Conservation (phyloP, 2,113 vertebrate species). For the Apeltes quadracus region DNA sequence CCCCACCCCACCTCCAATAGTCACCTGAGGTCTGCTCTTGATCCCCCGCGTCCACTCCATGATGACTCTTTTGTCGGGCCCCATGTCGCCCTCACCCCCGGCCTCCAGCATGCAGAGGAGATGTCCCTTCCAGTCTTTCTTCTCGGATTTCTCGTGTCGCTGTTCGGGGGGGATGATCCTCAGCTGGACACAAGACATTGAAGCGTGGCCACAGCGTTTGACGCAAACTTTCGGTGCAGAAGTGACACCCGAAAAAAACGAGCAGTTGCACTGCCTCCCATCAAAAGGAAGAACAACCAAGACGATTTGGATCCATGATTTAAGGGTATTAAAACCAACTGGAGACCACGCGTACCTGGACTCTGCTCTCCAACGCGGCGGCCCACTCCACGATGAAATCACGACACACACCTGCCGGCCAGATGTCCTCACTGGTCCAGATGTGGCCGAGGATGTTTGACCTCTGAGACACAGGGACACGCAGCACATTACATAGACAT, state of each 20-base stretch:
- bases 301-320: not conserved
- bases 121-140: constrained; percentile 69
- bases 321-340: not conserved
- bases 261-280: not conserved
- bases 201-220: not conserved
- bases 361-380: constrained; percentile 70
- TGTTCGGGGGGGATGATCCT: constrained; percentile 50
- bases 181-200: constrained; percentile 45
- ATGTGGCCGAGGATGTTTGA: constrained; percentile 78
- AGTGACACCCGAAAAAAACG: not conserved
- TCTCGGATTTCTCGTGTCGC: constrained; percentile 59
- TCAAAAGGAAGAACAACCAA: not conserved
- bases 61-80: constrained; percentile 71
- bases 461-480: constrained; percentile 51
- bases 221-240: not conserved
- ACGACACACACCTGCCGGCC: constrained; percentile 73
- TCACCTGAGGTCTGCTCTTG: constrained; percentile 72
- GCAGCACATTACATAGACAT: accelerated
- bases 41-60: constrained; percentile 76
- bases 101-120: constrained; percentile 73
- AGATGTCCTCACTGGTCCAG: constrained; percentile 79
- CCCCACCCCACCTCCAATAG: accelerated
- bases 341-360: constrained; percentile 37
- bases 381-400: constrained; percentile 80
- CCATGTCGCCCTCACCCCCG: constrained; percentile 72